Percentiles rank a stretch among this genome's conserved stretches.
phyloP scores from a whole-genome alignment of 1,140 invertebrate species.

The Ceratoteleas bidentatus region DNA sequence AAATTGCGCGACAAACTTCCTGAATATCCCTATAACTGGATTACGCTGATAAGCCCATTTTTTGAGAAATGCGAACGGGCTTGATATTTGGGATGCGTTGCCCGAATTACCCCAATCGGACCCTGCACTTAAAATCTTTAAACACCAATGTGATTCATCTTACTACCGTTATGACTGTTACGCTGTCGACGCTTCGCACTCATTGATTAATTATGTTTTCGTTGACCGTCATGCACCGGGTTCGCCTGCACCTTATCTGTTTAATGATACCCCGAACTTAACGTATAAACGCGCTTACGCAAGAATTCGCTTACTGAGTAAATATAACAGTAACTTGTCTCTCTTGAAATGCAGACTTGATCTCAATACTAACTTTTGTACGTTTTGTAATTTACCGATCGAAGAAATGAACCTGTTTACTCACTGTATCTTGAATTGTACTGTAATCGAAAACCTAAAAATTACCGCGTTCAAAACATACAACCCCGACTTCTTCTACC shows the following conservation, averaged over 20 bases:
- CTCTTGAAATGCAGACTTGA: neutral
- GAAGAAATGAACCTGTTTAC: neutral
- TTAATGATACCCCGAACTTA: neutral
- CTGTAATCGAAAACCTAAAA: neutral
- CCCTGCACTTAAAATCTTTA: neutral
- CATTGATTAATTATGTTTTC: neutral
- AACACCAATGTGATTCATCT: neutral
- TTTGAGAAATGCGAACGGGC: neutral
- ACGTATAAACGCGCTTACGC: constrained; percentile 5
- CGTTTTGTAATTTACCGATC: neutral
- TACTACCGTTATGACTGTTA: neutral
- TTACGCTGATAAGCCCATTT: neutral
- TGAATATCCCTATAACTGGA: neutral
- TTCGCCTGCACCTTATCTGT: neutral
- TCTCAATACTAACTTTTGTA: neutral
- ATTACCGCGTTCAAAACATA: neutral
- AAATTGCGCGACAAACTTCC: neutral
- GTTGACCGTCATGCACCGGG: neutral
- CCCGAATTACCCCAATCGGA: neutral
- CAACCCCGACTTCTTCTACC: neutral
- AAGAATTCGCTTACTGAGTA: neutral
- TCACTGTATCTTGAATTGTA: constrained; percentile 2
- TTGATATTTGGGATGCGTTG: neutral
- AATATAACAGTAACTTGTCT: neutral
- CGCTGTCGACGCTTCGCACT: neutral